A percentile compares a stretch with the other conserved stretches of the same genome.
Conservation (phyloP, 1,140 invertebrate species). For the Uloborus diversus region DNA sequence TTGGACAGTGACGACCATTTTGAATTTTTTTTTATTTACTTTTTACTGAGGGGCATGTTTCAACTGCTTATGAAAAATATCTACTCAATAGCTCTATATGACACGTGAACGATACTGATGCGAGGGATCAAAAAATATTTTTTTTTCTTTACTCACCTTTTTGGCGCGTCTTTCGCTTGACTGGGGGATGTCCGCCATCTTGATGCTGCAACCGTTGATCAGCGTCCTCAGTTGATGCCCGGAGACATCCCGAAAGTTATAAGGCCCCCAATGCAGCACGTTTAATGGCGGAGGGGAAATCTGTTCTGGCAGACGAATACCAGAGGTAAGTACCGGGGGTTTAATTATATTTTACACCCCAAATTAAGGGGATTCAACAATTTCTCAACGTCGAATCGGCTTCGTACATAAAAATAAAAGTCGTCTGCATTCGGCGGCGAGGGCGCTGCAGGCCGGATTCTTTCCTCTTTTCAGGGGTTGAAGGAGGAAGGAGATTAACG, state of each 20-base stretch:
- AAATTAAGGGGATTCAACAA: constrained; percentile 25
- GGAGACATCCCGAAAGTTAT: not conserved
- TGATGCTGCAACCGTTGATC: constrained; percentile 16
- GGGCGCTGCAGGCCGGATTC: constrained; percentile 11
- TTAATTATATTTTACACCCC: constrained; percentile 49
- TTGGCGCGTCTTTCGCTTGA: not conserved
- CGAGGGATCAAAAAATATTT: no score
- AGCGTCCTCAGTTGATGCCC: constrained; percentile 1
- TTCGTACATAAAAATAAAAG: constrained; percentile 39
- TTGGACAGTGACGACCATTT: no score
- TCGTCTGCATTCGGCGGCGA: not conserved
- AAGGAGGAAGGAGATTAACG: not conserved
- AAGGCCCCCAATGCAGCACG: not conserved
- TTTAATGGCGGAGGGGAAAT: not conserved
- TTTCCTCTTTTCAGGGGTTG: not conserved
- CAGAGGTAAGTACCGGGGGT: constrained; percentile 27
- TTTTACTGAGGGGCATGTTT: no score
- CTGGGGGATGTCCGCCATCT: constrained; percentile 6
- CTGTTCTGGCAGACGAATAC: not conserved
- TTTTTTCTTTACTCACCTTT: not conserved
- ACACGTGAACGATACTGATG: no score
- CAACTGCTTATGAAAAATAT: no score
- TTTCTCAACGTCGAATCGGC: constrained; percentile 34
- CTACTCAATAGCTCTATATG: no score
- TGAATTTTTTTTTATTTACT: no score